These are phyloP conservation scores for Ascaphus truei DNA, from an alignment of 2,113 vertebrate genomes.

Conservation along the genomic window DNA sequence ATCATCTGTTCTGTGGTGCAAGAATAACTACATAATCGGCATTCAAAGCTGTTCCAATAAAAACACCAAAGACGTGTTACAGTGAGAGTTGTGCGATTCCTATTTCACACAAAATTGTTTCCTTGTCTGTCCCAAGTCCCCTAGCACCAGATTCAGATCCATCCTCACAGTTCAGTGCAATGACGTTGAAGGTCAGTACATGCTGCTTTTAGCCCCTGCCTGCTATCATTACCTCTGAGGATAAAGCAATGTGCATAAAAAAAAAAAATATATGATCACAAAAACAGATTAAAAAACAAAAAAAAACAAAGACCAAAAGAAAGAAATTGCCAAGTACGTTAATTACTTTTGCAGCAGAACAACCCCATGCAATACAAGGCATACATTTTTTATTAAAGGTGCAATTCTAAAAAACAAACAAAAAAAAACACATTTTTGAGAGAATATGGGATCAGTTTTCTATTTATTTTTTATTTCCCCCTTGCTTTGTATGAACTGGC, in stretches of 20 bases:
- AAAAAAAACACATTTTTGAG: too few species aligned
- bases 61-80: background rate
- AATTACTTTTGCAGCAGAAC: slow-evolving; percentile 1
- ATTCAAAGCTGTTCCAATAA: background rate
- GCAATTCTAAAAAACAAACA: too few species aligned
- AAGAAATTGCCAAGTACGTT: background rate
- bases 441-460: too few species aligned
- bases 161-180: background rate
- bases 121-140: background rate
- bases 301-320: background rate
- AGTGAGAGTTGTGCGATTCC: background rate
- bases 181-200: slow-evolving; percentile 2
- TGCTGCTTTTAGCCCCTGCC: background rate
- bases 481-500: too few species aligned
- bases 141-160: background rate
- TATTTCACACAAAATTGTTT: background rate
- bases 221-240: slow-evolving; percentile 1
- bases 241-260: slow-evolving; percentile 22
- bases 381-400: too few species aligned
- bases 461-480: too few species aligned
- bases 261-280: slow-evolving; percentile 6
- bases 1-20: background rate
- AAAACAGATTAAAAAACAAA: background rate
- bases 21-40: background rate
- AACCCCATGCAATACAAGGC: background rate